Percentiles rank a stretch among this genome's conserved stretches.
These are phyloP conservation scores for Sarcophaga peregrina DNA, from an alignment of 1,140 invertebrate species.

Conservation along the genomic window DNA sequence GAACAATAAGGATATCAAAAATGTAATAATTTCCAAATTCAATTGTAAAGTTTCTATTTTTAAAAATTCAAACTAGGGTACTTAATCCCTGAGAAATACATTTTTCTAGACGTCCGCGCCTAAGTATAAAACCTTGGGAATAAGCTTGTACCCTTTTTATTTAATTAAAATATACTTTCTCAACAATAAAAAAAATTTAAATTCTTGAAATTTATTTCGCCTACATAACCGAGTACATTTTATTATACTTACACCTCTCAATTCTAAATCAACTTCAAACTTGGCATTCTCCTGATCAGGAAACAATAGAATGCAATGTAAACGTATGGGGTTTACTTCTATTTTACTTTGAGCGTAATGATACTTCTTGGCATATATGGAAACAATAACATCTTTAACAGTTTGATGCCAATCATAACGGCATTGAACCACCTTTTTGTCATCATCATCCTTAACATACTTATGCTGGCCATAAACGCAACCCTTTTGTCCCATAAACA, in stretches of 20 bases:
- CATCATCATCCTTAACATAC: conserved; percentile 80
- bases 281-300: conserved; percentile 78
- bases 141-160: neutral
- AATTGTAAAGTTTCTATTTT: too few species aligned
- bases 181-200: neutral
- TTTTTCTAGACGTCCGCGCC: neutral
- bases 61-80: too few species aligned
- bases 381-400: conserved; percentile 81
- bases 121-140: neutral
- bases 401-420: conserved; percentile 96
- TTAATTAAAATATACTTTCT: neutral
- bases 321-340: conserved; percentile 85
- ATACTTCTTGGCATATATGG: conserved; percentile 92
- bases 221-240: too few species aligned
- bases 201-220: neutral
- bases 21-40: too few species aligned
- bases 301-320: conserved; percentile 83
- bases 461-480: conserved; percentile 86
- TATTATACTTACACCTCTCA: conserved; percentile 76
- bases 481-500: conserved; percentile 88
- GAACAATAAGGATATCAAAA: too few species aligned
- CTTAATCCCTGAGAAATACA: too few species aligned
- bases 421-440: conserved; percentile 73
- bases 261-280: conserved; percentile 84
- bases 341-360: conserved; percentile 80